Evolutionary conservation across 2,888 invertebrate genomes (phyloP), one percentile per base, ranked within the genome.

Genomic region (Leptothorax acervorum): DNA sequence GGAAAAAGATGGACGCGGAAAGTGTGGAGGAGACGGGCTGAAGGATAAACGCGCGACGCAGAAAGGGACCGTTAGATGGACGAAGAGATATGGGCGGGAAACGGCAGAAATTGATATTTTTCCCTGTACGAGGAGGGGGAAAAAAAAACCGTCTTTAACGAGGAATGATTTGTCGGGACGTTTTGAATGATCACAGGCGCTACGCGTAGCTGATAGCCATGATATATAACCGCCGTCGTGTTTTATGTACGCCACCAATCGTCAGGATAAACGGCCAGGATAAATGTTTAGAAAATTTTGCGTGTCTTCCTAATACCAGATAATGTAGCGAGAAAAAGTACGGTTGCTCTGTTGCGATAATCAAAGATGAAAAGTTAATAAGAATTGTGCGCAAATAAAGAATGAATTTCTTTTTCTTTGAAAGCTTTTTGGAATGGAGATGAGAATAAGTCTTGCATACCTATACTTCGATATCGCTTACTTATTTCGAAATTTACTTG

Each of bases 71-170:
- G 90, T 89, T 90, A 89, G 75, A 15, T 78, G 63, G 63, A 65
- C 60, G 65, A 65, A 63, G 70, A 76, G 60, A 82, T 85, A 79
- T 71, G 75, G 62, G 57, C 48, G 65, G 55, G 71, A 82, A 71
- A 82, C 79, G 65, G 66, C 65, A 87, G 83, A 87, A 87, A 89
- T 88, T 89, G 76, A 82, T 75, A 82, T 89, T 87, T 79, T 55
- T 42, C 62, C 79, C 12, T 23, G 35, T 18, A n/a, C 35, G n/a
- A 62, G 48, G 3, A 3, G 51, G 51, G 55, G n/a, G 35, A 11
- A 57, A 57, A 68, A 78, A 86, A 84, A 81, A 71, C 48, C 35
- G 60, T 31, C 35, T 79, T 84, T 86, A 90, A 89, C 90, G 88
- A 79, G 82, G 79, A 79, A 81, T 83, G 65, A 89, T 89, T 90